Conservation (phyloP, 2,113 vertebrate genomes). For the Amphiprion ocellaris region DNA sequence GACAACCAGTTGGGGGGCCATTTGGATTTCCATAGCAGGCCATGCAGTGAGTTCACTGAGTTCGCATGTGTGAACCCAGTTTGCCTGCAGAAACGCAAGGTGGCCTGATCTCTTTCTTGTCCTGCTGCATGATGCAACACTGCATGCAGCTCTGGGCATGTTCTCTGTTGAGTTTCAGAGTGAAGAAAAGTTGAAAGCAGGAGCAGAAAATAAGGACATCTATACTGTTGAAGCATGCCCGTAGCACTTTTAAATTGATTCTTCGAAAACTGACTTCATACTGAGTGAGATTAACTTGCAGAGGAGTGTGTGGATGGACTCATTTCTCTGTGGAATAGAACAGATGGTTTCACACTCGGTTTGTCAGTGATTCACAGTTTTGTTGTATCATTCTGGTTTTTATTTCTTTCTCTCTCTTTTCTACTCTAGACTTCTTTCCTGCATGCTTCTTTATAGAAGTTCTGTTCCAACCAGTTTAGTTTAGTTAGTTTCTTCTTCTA, state of each 20-base stretch:
- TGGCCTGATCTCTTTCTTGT: constrained; percentile 55
- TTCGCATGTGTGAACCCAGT: constrained; percentile 67
- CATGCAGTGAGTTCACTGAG: constrained; percentile 66
- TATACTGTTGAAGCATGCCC: constrained; percentile 37
- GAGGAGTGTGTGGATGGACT: constrained; percentile 10
- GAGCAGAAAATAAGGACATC: constrained; percentile 12
- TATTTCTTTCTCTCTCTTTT: neutral
- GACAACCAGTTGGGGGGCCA: constrained; percentile 56
- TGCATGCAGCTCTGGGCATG: constrained; percentile 59
- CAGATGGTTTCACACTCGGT: constrained; percentile 9
- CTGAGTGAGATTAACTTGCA: constrained; percentile 16
- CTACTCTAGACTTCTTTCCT: neutral
- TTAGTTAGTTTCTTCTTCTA: neutral
- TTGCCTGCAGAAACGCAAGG: constrained; percentile 48
- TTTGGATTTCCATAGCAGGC: constrained; percentile 69
- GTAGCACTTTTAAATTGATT: constrained; percentile 27
- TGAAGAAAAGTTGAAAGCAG: constrained; percentile 23
- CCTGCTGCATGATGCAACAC: constrained; percentile 60
- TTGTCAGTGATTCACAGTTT: constrained; percentile 16
- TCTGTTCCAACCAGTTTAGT: no score
- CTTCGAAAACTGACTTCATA: constrained; percentile 25
- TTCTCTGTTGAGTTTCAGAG: constrained; percentile 41
- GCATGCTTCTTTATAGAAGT: neutral
- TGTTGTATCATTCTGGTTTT: neutral
- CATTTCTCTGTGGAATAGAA: constrained; percentile 13